These are phyloP conservation scores for honey bee (Apis mellifera) DNA, from an alignment of 1,140 invertebrate genomes.

Conservation along the genomic window Amel_HAv3.1 CM009942.2:9277001-9277500, in stretches of 20 bases:
- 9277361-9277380: neutral
- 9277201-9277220: neutral
- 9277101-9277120: neutral
- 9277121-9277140: no score
- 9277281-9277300: neutral
- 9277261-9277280: neutral
- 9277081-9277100: neutral
- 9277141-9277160: neutral
- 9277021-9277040: conserved; percentile 15
- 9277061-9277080: neutral
- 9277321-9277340: neutral
- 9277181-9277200: neutral
- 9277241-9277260: neutral
- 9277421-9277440: conserved; percentile 70
- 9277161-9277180: neutral
- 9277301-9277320: neutral
- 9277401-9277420: neutral
- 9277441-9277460: conserved; percentile 66
- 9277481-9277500: conserved; percentile 71
- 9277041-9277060: neutral
- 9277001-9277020: conserved; percentile 15
- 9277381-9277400: conserved; percentile 27
- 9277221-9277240: neutral
- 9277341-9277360: neutral
- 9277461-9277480: neutral